Base-by-base conservation (phyloP, 2,797 vertebrate genomes). In the Crenuchus spilurus region DNA sequence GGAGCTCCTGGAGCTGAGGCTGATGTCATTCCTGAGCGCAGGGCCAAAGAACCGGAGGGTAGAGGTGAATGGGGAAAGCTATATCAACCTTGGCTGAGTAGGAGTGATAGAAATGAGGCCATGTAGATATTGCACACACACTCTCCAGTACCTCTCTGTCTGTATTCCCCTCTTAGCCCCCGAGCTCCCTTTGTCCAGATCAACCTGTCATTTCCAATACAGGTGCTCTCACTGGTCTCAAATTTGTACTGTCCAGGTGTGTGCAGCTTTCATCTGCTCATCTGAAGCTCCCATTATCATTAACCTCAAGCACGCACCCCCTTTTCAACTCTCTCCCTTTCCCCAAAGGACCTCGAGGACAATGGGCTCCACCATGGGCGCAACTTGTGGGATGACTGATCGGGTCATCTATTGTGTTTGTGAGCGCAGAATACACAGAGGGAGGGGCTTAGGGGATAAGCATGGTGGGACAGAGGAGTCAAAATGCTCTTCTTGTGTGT, bases 181-280 rank as follows among this genome's bases (percentile, higher is more conserved):
- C 39, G 24, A 42, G 33, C 16, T 6, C 16, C n/a, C 30, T 48
- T 64, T 10, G 28, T 62, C 52, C 28, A 55, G 39, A 26, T 42
- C 63, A 84, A 82, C 87, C 88, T 90, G 84, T 91, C 87, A 92
- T 92, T 92, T 89, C 87, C 86, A 83, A 84, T 88, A 82, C 88
- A 91, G 88, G 84, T 89, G 89, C 63, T 81, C 64, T 68, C 33
- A 54, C 42, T 71, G 77, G 75, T 39, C 16, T 55, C 26, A 70
- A 70, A 41, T n/a, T 14, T n/a, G 10, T 33, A 39, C 87, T 6
- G 87, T 86, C 89, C 90, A 92, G 91, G 90, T 92, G 89, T 91
- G 87, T 84, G 70, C 73, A 74, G 80, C 88, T 91, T 89, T 91
- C 87, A 90, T 89, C 86, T 90, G 51, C 75, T 87, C 86, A 87